Percentiles rank a stretch among this genome's conserved stretches.
Conservation (phyloP, 1,140 invertebrate species). For the Adoxophyes honmai region DNA sequence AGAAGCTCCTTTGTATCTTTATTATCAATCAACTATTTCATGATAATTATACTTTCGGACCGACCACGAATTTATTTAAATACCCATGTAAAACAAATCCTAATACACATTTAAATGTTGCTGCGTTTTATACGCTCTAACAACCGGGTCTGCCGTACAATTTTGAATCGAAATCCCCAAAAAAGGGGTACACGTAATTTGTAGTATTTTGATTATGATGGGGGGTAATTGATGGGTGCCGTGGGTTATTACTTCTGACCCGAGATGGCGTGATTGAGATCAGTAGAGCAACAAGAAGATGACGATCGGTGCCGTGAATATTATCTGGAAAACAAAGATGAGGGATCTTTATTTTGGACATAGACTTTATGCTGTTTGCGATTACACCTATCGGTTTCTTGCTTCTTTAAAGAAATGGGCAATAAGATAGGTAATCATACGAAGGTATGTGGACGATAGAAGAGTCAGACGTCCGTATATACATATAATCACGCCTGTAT, state of each 20-base stretch:
- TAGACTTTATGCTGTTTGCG: too few species aligned
- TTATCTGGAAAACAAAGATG: neutral
- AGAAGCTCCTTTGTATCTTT: too few species aligned
- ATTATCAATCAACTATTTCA: too few species aligned
- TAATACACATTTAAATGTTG: slow-evolving; percentile 65
- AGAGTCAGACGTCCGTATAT: too few species aligned
- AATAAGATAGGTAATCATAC: too few species aligned
- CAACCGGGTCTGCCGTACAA: slow-evolving; percentile 27
- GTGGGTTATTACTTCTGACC: slow-evolving; percentile 41
- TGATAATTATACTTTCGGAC: too few species aligned
- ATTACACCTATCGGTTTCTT: too few species aligned
- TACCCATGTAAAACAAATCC: slow-evolving; percentile 41
- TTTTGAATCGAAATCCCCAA: slow-evolving; percentile 29
- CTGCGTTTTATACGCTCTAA: slow-evolving; percentile 16
- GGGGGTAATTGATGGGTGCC: slow-evolving; percentile 44
- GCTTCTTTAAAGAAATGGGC: too few species aligned
- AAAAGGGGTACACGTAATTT: slow-evolving; percentile 39
- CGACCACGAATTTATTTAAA: slow-evolving; percentile 48
- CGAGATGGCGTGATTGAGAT: slow-evolving; percentile 17
- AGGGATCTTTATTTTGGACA: too few species aligned
- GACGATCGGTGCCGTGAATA: neutral
- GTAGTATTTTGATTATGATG: slow-evolving; percentile 58
- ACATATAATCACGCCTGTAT: too few species aligned
- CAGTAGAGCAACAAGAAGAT: neutral
- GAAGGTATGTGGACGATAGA: too few species aligned